phyloP scores from a whole-genome alignment of 2,113 vertebrate species.

The Lagenorhynchus albirostris region DNA sequence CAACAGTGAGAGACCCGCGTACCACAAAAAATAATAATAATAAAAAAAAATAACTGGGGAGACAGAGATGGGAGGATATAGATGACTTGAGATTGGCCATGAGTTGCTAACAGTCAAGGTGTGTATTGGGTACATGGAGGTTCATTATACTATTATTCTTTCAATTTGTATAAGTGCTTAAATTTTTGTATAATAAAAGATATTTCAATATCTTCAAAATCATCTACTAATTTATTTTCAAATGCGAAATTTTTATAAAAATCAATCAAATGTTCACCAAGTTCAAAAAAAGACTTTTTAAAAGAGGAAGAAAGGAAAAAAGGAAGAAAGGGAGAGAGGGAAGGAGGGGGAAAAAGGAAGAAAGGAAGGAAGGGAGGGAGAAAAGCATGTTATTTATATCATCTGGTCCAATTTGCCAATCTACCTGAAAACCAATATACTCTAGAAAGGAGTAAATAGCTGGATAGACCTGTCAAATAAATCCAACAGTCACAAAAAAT shows the following conservation, averaged over 20 bases:
- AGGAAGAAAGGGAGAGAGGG: too few relatives aligned
- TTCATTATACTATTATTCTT: background rate
- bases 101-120: background rate
- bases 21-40: too few relatives aligned
- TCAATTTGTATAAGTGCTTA: background rate
- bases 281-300: background rate
- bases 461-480: background rate
- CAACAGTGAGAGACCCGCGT: too few relatives aligned
- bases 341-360: background rate
- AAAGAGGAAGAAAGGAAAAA: too few relatives aligned
- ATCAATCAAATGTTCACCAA: background rate
- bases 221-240: background rate
- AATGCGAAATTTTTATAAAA: background rate
- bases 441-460: background rate
- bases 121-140: background rate
- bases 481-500: background rate
- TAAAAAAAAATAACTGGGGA: background rate
- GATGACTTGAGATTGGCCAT: background rate
- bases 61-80: fast-evolving
- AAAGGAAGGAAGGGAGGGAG: background rate
- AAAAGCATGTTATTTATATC: background rate
- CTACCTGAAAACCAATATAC: background rate
- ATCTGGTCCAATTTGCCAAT: background rate
- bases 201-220: background rate
- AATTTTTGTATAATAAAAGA: background rate